phyloP scores from a whole-genome alignment of 2,113 vertebrate species.

The Sylvicapra grimmia region DNA sequence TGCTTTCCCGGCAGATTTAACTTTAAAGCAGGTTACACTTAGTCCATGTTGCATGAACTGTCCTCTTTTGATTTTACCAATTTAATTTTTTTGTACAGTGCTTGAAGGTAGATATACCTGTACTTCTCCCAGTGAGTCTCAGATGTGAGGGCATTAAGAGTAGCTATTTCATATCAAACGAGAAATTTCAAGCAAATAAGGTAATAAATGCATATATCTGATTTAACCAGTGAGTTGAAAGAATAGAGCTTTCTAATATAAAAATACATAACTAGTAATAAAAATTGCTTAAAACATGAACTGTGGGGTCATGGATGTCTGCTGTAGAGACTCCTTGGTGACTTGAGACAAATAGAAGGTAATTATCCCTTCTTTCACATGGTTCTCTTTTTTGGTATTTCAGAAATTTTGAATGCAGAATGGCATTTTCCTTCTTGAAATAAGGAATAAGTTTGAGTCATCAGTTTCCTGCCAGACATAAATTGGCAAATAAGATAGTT shows the following conservation, averaged over 20 bases:
- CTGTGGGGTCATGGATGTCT: background rate
- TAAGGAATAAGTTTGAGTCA: background rate
- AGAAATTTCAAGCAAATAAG: conserved; percentile 50
- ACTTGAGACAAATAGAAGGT: background rate
- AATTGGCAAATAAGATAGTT: background rate
- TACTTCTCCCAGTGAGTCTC: conserved; percentile 44
- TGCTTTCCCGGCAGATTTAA: conserved; percentile 47
- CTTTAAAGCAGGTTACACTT: conserved; percentile 60
- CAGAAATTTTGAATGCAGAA: background rate
- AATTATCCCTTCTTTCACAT: background rate
- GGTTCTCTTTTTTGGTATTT: background rate
- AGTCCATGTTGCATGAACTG: conserved; percentile 59
- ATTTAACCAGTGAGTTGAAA: background rate
- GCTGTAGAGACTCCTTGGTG: background rate
- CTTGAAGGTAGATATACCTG: conserved; percentile 53
- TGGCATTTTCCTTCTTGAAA: background rate
- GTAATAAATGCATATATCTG: conserved; percentile 6
- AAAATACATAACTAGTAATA: background rate
- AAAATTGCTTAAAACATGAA: background rate
- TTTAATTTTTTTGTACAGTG: conserved; percentile 44
- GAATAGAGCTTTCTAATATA: background rate
- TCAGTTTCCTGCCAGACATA: background rate
- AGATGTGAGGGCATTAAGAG: conserved; percentile 41
- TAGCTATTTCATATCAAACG: conserved; percentile 45
- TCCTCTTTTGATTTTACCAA: conserved; percentile 54